Percentiles rank a stretch among this genome's conserved stretches.
Evolutionary conservation across 2,113 vertebrate genomes (phyloP).

Genomic region (Hyaena hyaena): DNA sequence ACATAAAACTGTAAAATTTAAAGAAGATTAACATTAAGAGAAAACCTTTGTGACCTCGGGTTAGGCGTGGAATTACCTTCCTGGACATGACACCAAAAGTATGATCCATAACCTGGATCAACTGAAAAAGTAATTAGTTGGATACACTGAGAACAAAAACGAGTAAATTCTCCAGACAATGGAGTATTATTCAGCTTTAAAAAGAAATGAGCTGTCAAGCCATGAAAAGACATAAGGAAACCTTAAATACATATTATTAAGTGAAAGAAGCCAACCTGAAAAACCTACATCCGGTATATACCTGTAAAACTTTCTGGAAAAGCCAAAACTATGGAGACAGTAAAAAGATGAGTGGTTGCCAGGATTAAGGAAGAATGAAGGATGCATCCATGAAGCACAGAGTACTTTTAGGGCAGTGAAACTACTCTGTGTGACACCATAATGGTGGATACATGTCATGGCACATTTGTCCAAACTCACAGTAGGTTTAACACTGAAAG

Average conservation of each 20-base stretch:
- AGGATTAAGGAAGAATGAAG: not conserved
- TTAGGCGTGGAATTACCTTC: not conserved
- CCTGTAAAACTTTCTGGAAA: not conserved
- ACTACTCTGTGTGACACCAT: not conserved
- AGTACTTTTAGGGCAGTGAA: not conserved
- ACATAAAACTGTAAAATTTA: not conserved
- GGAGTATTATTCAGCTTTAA: not conserved
- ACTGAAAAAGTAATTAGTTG: not conserved
- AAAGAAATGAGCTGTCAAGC: slow-evolving; percentile 22
- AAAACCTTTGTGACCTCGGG: not conserved
- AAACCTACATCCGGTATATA: not conserved
- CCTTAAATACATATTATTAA: not conserved
- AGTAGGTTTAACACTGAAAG: not conserved
- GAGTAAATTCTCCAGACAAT: not conserved
- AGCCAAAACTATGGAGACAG: not conserved
- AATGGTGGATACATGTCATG: not conserved
- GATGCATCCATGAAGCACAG: not conserved
- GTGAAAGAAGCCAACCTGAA: not conserved
- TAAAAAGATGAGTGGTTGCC: not conserved
- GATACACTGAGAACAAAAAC: not conserved
- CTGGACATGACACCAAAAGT: not conserved
- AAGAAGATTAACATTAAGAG: not conserved
- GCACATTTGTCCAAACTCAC: not conserved
- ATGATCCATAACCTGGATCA: not conserved
- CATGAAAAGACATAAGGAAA: not conserved